A percentile compares a stretch with the other conserved stretches of the same genome.
These are phyloP conservation scores for Sinodicranocentrus sp. DNA, from an alignment of 2,888 invertebrate species.

Conservation along the genomic window DNA sequence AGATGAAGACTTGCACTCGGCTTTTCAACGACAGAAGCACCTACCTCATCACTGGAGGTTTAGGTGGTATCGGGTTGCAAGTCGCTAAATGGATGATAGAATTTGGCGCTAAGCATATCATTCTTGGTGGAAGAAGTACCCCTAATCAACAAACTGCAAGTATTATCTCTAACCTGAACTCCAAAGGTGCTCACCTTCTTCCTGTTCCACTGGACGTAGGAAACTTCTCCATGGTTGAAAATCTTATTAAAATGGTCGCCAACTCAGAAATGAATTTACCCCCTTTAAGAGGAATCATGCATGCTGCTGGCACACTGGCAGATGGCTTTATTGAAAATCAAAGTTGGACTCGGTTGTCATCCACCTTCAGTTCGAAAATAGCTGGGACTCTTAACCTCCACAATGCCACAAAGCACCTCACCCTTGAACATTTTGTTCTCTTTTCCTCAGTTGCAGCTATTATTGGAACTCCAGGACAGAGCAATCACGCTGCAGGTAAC, in stretches of 20 bases:
- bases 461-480: constrained; percentile 41
- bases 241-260: not conserved
- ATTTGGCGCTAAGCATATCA: constrained; percentile 56
- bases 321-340: constrained; percentile 54
- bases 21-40: constrained; percentile 25
- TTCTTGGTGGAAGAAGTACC: constrained; percentile 23
- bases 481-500: constrained; percentile 59
- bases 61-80: constrained; percentile 58
- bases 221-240: not conserved
- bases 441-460: constrained; percentile 40
- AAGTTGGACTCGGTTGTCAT: constrained; percentile 44
- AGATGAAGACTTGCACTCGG: not conserved
- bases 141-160: not conserved
- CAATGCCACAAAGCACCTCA: not conserved
- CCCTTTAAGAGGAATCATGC: constrained; percentile 58
- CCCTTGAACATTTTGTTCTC: constrained; percentile 56
- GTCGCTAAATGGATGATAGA: constrained; percentile 54
- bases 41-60: constrained; percentile 61
- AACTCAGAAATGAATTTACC: constrained; percentile 35
- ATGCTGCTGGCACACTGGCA: constrained; percentile 53
- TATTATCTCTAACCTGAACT: not conserved
- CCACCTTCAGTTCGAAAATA: constrained; percentile 50
- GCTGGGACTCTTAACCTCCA: constrained; percentile 50
- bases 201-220: not conserved
- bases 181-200: not conserved